phyloP scores from a whole-genome alignment of 2,888 invertebrate genomes.

The Tetragonula carbonaria region DNA sequence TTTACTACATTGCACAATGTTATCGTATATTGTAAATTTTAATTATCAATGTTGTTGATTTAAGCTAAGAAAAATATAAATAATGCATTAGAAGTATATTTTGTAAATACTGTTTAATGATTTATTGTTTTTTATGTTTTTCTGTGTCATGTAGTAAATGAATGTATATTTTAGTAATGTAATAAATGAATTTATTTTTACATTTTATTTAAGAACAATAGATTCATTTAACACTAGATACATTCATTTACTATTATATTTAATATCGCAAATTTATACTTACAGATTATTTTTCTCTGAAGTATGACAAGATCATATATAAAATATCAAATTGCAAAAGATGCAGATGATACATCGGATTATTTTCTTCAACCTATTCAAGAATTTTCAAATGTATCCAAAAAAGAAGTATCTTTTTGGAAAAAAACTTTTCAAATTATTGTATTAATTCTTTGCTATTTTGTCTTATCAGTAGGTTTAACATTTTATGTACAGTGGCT shows the following conservation, averaged over 20 bases:
- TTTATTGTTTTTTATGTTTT: background rate
- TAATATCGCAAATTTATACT: slow-evolving; percentile 23
- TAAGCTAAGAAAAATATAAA: background rate
- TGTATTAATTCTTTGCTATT: slow-evolving; percentile 91
- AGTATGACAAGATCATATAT: slow-evolving; percentile 81
- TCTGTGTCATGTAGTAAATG: background rate
- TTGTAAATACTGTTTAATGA: slow-evolving; percentile 3
- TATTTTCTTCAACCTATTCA: slow-evolving; percentile 77
- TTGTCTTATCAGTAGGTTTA: slow-evolving; percentile 95
- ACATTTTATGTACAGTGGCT: slow-evolving; percentile 99
- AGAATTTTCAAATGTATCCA: slow-evolving; percentile 74
- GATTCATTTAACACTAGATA: background rate
- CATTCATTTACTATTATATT: background rate
- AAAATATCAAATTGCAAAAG: slow-evolving; percentile 81
- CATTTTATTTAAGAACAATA: background rate
- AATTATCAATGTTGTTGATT: background rate
- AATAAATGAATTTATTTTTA: background rate
- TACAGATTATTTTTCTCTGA: slow-evolving; percentile 48
- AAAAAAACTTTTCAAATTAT: slow-evolving; percentile 79
- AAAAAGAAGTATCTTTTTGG: slow-evolving; percentile 74
- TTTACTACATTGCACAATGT: background rate
- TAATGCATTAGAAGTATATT: background rate
- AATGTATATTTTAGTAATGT: background rate
- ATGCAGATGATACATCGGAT: slow-evolving; percentile 78
- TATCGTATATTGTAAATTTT: slow-evolving; percentile 1